phyloP scores from a whole-genome alignment of 1,140 invertebrate genomes.

The Diachasmimorpha longicaudata region DNA sequence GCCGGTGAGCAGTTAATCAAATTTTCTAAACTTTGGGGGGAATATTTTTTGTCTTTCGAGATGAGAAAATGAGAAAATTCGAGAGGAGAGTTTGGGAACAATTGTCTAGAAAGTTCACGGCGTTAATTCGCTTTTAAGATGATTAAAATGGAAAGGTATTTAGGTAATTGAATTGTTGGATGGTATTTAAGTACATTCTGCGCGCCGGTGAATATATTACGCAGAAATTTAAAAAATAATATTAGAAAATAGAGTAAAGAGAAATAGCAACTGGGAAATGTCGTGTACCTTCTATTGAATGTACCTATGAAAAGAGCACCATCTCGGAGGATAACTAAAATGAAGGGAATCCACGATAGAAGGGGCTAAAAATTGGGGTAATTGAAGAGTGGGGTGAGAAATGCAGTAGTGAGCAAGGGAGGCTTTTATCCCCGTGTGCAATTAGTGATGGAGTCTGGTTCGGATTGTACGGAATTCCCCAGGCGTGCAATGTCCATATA shows the following conservation, averaged over 20 bases:
- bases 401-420: background rate
- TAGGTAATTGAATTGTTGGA: no score
- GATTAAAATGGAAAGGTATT: no score
- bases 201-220: no score
- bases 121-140: no score
- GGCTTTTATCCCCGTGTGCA: constrained; percentile 19
- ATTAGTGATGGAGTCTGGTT: constrained; percentile 21
- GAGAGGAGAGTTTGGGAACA: background rate
- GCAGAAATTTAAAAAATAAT: no score
- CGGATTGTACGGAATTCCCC: constrained; percentile 19
- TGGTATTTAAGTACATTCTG: no score
- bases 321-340: constrained; percentile 7
- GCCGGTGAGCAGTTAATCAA: constrained; percentile 51
- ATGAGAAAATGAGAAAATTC: background rate
- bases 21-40: background rate
- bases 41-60: background rate
- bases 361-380: background rate
- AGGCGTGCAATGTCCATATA: constrained; percentile 13
- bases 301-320: background rate
- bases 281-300: background rate
- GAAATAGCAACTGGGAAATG: background rate
- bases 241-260: background rate
- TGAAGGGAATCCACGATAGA: background rate
- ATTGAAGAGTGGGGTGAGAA: constrained; percentile 13
- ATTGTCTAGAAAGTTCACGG: background rate